A percentile compares a stretch with the other conserved stretches of the same genome.
Evolutionary conservation across 2,113 vertebrate genomes (phyloP).

Genomic region (Bos javanicus): DNA sequence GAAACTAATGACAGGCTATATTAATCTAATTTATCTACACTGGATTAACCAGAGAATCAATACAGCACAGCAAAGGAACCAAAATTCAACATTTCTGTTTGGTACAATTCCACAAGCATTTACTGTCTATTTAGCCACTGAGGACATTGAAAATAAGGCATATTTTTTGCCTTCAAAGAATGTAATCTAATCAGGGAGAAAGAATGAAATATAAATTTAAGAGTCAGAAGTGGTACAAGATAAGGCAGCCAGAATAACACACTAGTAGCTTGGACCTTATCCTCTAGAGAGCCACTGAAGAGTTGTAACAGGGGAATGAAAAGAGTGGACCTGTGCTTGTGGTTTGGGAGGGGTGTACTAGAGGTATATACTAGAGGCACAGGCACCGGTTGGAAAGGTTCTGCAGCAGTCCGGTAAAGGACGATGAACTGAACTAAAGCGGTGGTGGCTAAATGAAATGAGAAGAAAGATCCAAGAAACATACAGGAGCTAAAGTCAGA

Average conservation of each 20-base stretch:
- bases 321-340: not conserved
- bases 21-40: not conserved
- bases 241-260: not conserved
- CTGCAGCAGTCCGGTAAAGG: not conserved
- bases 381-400: not conserved
- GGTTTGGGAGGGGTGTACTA: not conserved
- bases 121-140: not conserved
- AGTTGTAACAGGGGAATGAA: not conserved
- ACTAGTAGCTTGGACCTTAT: not conserved
- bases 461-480: not conserved
- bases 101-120: constrained; percentile 27
- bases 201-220: not conserved
- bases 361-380: not conserved
- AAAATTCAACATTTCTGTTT: constrained; percentile 1
- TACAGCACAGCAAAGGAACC: constrained; percentile 4
- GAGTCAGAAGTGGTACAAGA: not conserved
- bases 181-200: not conserved
- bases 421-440: not conserved
- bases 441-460: not conserved
- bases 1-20: not conserved
- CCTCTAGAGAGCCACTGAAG: not conserved
- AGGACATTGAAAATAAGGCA: not conserved
- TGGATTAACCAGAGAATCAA: constrained; percentile 7
- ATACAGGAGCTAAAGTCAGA: not conserved
- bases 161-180: not conserved